These are phyloP conservation scores for Melanophora roralis DNA, from an alignment of 2,888 invertebrate species.

Conservation along the genomic window DNA sequence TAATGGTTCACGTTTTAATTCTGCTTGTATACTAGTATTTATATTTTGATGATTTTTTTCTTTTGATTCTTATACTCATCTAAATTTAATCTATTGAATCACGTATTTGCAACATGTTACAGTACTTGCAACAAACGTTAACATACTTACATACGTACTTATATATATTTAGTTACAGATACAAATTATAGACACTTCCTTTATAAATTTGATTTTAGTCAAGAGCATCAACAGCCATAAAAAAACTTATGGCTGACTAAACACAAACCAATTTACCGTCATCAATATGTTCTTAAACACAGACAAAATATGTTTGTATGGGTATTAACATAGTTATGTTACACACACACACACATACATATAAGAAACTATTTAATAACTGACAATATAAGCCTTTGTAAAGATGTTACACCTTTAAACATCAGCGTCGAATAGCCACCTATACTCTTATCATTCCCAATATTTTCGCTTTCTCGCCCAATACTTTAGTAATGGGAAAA, in stretches of 20 bases:
- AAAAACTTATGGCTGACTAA: constrained; percentile 20
- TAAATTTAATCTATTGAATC: constrained; percentile 71
- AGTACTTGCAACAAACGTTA: constrained; percentile 21
- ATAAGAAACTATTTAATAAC: constrained; percentile 40
- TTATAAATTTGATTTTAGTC: constrained; percentile 71
- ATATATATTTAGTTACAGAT: constrained; percentile 43
- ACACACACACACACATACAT: not conserved
- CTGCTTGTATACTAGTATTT: not conserved
- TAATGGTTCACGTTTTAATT: constrained; percentile 27
- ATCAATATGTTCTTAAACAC: not conserved
- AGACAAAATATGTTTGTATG: not conserved
- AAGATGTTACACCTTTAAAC: constrained; percentile 32
- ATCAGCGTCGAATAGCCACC: not conserved
- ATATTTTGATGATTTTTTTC: constrained; percentile 15
- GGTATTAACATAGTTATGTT: too few relatives aligned
- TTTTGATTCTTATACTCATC: constrained; percentile 16
- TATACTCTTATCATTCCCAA: not conserved
- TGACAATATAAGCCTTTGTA: constrained; percentile 43
- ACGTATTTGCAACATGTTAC: constrained; percentile 75
- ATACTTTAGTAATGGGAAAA: constrained; percentile 31
- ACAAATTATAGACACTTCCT: constrained; percentile 75
- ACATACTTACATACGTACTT: not conserved
- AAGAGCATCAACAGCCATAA: constrained; percentile 22
- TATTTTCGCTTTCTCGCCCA: not conserved
- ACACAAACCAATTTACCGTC: not conserved